Evolutionary conservation across 2,113 vertebrate genomes (phyloP), one percentile per base, ranked within the genome.

Genomic region (Oryzias woworae): DNA sequence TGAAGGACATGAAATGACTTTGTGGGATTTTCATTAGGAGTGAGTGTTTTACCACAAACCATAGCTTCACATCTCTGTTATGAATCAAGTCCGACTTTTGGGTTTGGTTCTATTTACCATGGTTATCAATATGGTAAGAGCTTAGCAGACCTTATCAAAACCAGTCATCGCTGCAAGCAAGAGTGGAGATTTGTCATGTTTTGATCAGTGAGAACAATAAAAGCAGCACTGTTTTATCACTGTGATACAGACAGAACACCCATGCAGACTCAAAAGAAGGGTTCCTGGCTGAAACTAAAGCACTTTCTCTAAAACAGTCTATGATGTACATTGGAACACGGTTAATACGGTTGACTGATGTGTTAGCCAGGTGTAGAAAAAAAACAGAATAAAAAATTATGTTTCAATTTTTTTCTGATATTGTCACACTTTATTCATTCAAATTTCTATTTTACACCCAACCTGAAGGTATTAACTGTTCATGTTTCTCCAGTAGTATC

Each of bases 101-200:
- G 36, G 36, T 36, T 74, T 51, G 59, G 64, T 77, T 22, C n/a
- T 47, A 59, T 64, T 71, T 81, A 58, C 58, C 53, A 44, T 57
- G 67, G 69, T 77, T 77, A 77, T 83, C 43, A 23, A 75, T 59
- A 66, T 79, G 71, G 76, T 49, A 78, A 69, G 76, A 44, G 60
- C 46, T 60, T 66, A 61, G 24, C 45, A 62, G 57, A 73, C 62
- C 47, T 71, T 71, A 80, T 73, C 68, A 69, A 73, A 73, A 26
- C 61, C 58, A 69, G 67, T 72, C 58, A 71, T 71, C 46, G 7
- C 8, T 18, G 24, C 23, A 64, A 52, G 81, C 73, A 58, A 78
- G 58, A 76, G 52, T 42, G 3, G 6, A 71, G 51, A 81, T 44
- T 36, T 69, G 54, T 43, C 26, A 31, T 43, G 57, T 41, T 58